Evolutionary conservation across 2,888 invertebrate genomes (phyloP).

Genomic region (Dynastes tityus): DNA sequence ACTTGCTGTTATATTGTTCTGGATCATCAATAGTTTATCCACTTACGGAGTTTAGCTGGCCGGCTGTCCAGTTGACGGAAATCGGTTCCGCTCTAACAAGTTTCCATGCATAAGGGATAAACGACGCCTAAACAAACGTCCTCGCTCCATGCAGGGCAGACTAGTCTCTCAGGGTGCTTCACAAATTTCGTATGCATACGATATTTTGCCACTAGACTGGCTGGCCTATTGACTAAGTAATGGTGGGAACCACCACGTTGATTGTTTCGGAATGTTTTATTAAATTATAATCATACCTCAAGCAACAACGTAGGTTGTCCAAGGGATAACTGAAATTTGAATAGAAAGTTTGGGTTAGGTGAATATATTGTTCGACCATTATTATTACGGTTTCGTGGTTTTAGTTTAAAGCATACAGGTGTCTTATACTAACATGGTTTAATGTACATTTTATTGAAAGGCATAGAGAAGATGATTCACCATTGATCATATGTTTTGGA

Average conservation of each 20-base stretch:
- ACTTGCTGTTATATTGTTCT: constrained; percentile 5
- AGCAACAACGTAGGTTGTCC: neutral
- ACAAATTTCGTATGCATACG: constrained; percentile 22
- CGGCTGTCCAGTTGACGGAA: constrained; percentile 19
- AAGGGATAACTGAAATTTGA: constrained; percentile 3
- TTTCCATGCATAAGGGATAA: constrained; percentile 30
- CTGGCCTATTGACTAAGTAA: constrained; percentile 27
- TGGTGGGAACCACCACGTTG: constrained; percentile 3
- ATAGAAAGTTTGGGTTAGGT: neutral
- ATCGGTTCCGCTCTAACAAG: constrained; percentile 24
- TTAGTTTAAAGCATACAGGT: neutral
- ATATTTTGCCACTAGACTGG: constrained; percentile 15
- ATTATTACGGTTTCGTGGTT: constrained; percentile 5
- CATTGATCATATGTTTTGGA: too few species aligned
- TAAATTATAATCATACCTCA: constrained; percentile 28
- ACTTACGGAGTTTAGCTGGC: constrained; percentile 5
- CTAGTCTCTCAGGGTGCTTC: neutral
- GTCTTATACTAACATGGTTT: too few species aligned
- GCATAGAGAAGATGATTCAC: too few species aligned
- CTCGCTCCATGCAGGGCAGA: neutral
- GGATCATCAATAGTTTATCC: constrained; percentile 12
- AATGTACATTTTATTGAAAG: too few species aligned
- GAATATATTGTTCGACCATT: neutral
- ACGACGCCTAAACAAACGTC: constrained; percentile 26
- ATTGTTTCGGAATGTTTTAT: constrained; percentile 34